Evolutionary conservation across 2,888 invertebrate species (phyloP).

Genomic region (Mallateleia sp.): DNA sequence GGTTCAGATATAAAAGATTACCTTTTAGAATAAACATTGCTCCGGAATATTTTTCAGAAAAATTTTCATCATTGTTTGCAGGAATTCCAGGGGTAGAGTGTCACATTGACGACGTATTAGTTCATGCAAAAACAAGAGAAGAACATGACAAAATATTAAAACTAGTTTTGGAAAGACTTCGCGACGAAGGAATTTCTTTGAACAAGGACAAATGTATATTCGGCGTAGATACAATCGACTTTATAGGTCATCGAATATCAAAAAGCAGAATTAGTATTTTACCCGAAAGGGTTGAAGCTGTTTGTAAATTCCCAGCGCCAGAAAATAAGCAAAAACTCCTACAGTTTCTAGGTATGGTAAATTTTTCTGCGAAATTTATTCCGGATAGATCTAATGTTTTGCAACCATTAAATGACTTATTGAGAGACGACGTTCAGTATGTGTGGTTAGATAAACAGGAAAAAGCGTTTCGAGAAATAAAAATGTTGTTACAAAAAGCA

Average conservation of each 20-base stretch:
- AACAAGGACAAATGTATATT: constrained; percentile 83
- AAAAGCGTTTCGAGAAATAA: constrained; percentile 81
- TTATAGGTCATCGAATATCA: constrained; percentile 81
- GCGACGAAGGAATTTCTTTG: constrained; percentile 63
- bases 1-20: constrained; percentile 64
- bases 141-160: constrained; percentile 76
- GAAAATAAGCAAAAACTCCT: constrained; percentile 75
- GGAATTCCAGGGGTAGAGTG: constrained; percentile 48
- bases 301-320: constrained; percentile 75
- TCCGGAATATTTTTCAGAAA: constrained; percentile 60
- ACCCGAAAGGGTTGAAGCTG: constrained; percentile 72
- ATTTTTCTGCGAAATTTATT: constrained; percentile 77
- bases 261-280: constrained; percentile 72
- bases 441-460: constrained; percentile 78
- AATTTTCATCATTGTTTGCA: constrained; percentile 43
- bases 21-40: constrained; percentile 78
- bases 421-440: constrained; percentile 73
- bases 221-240: constrained; percentile 73
- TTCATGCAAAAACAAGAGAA: constrained; percentile 67
- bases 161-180: neutral
- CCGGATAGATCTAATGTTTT: constrained; percentile 79
- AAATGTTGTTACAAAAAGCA: constrained; percentile 78
- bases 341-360: constrained; percentile 78
- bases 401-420: constrained; percentile 73
- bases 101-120: constrained; percentile 68